Conservation (phyloP, 2,888 invertebrate genomes). For the Agriotes lineatus region DNA sequence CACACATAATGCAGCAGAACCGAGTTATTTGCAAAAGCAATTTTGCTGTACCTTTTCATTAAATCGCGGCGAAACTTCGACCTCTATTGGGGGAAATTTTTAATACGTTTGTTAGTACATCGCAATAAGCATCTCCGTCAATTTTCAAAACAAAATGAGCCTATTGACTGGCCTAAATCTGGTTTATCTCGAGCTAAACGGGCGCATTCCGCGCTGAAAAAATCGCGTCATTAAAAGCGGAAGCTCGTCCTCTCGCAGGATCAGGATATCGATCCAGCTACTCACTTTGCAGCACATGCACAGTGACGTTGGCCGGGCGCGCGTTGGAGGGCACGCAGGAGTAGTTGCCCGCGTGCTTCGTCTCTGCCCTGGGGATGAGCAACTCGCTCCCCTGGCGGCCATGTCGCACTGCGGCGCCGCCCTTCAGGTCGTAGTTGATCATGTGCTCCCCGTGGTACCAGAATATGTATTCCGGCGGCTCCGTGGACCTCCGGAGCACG, state of each 20-base stretch:
- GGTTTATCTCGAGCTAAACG: background rate
- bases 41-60: no score
- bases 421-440: slow-evolving; percentile 85
- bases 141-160: no score
- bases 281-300: slow-evolving; percentile 69
- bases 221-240: slow-evolving; percentile 15
- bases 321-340: slow-evolving; percentile 86
- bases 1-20: no score
- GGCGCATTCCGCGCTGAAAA: slow-evolving; percentile 37
- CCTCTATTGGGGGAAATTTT: no score
- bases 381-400: slow-evolving; percentile 67
- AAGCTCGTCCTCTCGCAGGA: slow-evolving; percentile 21
- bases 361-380: slow-evolving; percentile 68
- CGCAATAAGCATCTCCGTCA: no score
- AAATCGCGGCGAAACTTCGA: no score
- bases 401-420: slow-evolving; percentile 69
- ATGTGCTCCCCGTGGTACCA: slow-evolving; percentile 88
- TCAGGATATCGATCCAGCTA: slow-evolving; percentile 36
- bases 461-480: slow-evolving; percentile 79
- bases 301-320: slow-evolving; percentile 79
- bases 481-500: slow-evolving; percentile 76
- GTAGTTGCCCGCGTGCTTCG: slow-evolving; percentile 82
- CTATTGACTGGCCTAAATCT: no score
- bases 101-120: no score
- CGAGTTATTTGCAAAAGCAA: no score